These are phyloP conservation scores for Diceros bicornis DNA, from an alignment of 2,797 vertebrate genomes.

Conservation along the genomic window DNA sequence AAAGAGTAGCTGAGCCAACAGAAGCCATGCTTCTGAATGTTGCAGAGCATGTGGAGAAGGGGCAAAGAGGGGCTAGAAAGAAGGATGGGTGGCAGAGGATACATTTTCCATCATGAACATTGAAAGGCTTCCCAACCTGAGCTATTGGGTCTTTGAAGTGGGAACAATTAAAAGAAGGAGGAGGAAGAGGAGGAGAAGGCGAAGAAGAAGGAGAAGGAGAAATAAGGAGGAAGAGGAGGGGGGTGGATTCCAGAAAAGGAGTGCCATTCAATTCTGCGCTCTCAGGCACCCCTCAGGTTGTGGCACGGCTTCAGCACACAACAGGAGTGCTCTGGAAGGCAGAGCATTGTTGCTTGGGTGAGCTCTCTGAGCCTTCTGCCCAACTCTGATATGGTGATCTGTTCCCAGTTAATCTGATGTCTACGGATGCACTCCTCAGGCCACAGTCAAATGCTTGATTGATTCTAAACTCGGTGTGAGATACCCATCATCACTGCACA, in stretches of 20 bases:
- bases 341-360: not conserved
- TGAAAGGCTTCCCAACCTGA: not conserved
- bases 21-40: not conserved
- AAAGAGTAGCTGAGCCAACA: not conserved
- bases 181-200: not conserved
- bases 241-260: no score
- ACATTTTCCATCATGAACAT: not conserved
- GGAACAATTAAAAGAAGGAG: not conserved
- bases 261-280: not conserved
- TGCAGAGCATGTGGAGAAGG: not conserved
- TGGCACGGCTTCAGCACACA: not conserved
- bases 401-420: not conserved
- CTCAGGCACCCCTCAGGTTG: not conserved
- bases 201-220: not conserved
- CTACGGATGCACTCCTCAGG: not conserved
- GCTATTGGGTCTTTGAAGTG: not conserved
- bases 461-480: not conserved
- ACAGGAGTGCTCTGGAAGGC: not conserved
- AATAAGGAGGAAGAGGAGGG: not conserved
- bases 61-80: not conserved
- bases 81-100: not conserved
- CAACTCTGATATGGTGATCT: not conserved
- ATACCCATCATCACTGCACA: not conserved
- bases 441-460: not conserved
- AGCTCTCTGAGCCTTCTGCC: not conserved